Base-by-base conservation (phyloP, 1,140 invertebrate species). In the Macrocentrus cingulum region DNA sequence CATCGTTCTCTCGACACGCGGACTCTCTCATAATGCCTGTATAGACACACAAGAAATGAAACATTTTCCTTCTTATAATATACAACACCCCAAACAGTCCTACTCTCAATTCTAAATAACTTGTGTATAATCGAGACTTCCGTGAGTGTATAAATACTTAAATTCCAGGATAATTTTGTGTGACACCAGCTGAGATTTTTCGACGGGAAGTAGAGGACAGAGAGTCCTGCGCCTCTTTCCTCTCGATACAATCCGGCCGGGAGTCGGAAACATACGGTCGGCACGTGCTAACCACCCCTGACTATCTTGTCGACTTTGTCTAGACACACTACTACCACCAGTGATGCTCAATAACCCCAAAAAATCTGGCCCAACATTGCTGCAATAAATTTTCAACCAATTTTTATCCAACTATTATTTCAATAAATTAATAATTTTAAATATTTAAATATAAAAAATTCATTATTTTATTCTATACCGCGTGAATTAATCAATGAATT, bases 191-290 rank as follows among this genome's bases (percentile, higher is more conserved):
- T 55, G 53, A 55, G 50, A 59, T 54, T 53, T 39, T 39, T 20
- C 42, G 29, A 22, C 22, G 8, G 19, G 16, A 7, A 46, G 41
- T 42, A 23, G 37, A 49, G 32, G n/a, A n/a, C n/a, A n/a, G n/a
- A n/a, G n/a, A n/a, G n/a, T n/a, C n/a, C n/a, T n/a, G n/a, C n/a
- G n/a, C n/a, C n/a, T 49, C 42, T 41, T 19, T 42, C 49, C 39
- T 41, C 46, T 46, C 45, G 39, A 51, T 34, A 61, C 56, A 56
- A 46, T 59, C 50, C 58, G 51, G 15, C 36, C 49, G 41, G 54
- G 57, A 59, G 62, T 65, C 37, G 19, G 39, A 49, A 71, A 66
- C 74, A 75, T 74, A 63, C 68, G 72, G 72, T 70, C 60, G 69
- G 69, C 74, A 76, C 74, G 74, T 76, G 74, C 72, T 61, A 49